A percentile compares a stretch with the other conserved stretches of the same genome.
Conservation (phyloP, 2,888 invertebrate genomes). For the Lasioglossum pauxillum region DNA sequence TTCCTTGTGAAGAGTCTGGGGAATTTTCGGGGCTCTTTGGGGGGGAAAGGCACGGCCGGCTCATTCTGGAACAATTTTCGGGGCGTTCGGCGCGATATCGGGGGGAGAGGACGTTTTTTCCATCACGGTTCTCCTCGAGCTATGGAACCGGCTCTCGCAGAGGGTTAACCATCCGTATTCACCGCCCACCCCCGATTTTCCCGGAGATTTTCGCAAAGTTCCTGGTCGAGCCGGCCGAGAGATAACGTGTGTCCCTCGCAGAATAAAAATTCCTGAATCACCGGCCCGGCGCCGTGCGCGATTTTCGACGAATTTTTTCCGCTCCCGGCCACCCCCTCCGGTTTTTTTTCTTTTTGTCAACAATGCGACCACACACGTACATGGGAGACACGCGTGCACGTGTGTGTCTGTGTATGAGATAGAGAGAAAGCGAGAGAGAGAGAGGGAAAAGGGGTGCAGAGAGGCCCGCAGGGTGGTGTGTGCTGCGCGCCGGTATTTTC, state of each 20-base stretch:
- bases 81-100: constrained; percentile 1
- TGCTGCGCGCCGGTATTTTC: constrained; percentile 60
- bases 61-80: constrained; percentile 3
- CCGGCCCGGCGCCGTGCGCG: constrained; percentile 50
- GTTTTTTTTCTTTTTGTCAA: constrained; percentile 64
- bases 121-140: constrained; percentile 8
- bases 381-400: not conserved
- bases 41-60: not conserved
- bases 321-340: not conserved
- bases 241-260: constrained; percentile 10
- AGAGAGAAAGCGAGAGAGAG: not conserved
- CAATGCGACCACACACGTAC: constrained; percentile 64
- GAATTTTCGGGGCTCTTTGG: not conserved
- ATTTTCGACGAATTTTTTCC: constrained; percentile 62
- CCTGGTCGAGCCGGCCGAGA: constrained; percentile 24
- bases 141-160: not conserved
- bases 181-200: not conserved
- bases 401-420: not conserved
- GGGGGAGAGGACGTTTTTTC: not conserved
- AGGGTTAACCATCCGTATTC: constrained; percentile 38
- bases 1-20: not conserved
- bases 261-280: constrained; percentile 41
- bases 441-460: constrained; percentile 25
- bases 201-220: constrained; percentile 40
- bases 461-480: constrained; percentile 57